Evolutionary conservation across 2,113 vertebrate species (phyloP), one percentile per base, ranked within the genome.

Genomic region (Heterochromis multidens): DNA sequence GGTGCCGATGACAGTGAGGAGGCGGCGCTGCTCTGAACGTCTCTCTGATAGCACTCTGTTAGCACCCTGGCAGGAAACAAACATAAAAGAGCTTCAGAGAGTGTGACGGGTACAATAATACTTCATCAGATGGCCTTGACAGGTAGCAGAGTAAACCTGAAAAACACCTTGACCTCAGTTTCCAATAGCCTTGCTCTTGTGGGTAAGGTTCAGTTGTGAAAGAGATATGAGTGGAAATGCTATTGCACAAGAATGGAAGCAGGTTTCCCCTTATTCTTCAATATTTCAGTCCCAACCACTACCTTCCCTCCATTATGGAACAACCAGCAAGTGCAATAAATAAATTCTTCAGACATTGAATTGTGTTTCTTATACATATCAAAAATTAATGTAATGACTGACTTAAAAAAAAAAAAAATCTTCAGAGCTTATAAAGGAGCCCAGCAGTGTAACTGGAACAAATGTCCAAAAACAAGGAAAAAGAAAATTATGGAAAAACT

Each of bases 1-100:
- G 0, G 97, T 96, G 33, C 98, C 98, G 0, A 99, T 99, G 85
- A 97, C 97, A 0, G 97, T 98, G 84, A 99, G 97, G 29, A 99
- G 95, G 12, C 98, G 96, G 4, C 98, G 95, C 92, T 99, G 98
- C 91, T 99, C 98, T 0, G 97, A 98, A 2, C 98, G 96, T 29
- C 97, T 94, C 93, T 99, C 98, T 0, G 98, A 98, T 3, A 98
- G 94, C 72, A 97, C 84, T 0, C 98, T 93, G 91, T 98, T 98
- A 1, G 96, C 97, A 35, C 96, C 97, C 97, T 98, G 93, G 2
- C 1, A 76, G 21, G 10, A 84, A 35, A 77, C 31, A 59, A 7
- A 59, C 4, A 61, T 3, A 40, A 46, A 29, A 9, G 21, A 40
- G 16, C 0, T 58, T 80, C 8, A 79, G 3, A 67, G 4, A 59